Evolutionary conservation across 2,888 invertebrate species (phyloP), one percentile per base, ranked within the genome.

Genomic region (Dasysyrphus tricinctus): DNA sequence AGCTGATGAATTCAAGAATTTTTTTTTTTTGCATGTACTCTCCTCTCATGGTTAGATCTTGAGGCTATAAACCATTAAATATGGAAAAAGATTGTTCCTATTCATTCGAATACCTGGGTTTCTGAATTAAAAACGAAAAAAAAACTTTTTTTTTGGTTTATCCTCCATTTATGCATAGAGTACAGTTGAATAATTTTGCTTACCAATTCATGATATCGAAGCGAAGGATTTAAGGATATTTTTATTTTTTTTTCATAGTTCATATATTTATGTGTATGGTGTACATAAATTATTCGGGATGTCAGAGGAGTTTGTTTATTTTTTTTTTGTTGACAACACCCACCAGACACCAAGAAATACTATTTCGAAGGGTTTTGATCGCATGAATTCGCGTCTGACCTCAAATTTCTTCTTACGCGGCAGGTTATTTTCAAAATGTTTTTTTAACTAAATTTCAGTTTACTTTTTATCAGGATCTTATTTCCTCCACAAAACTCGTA

Each of bases 1-100:
- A 47, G 51, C n/a, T 65, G 63, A 76, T 76, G 80, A 69, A 61
- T 74, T 69, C 73, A 39, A 57, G 32, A 56, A 32, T 37, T 19
- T 47, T 57, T 69, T 47, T 47, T 34, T 57, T 61, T 42, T 7
- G 8, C 34, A 34, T 9, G 14, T 39, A 4, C 14, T 5, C 19
- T 51, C 29, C 44, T 24, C 24, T 24, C n/a, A 29, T 37, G 24
- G n/a, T 32, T 54, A 39, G 54, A 69, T 70, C 42, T 75, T 56
- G 57, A 65, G 56, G 65, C 37, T 59, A 42, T 74, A 69, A 74
- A 49, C 70, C 39, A 69, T 69, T 54, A 54, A 69, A 67, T 65
- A 49, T 67, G 67, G 29, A 37, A 69, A 69, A 69, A 69, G 37
- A 69, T 54, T 54, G 49, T 54, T 69, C n/a, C 54, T 54, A 69